Evolutionary conservation across 1,140 invertebrate genomes (phyloP).

Genomic region (Batillaria attramentaria): DNA sequence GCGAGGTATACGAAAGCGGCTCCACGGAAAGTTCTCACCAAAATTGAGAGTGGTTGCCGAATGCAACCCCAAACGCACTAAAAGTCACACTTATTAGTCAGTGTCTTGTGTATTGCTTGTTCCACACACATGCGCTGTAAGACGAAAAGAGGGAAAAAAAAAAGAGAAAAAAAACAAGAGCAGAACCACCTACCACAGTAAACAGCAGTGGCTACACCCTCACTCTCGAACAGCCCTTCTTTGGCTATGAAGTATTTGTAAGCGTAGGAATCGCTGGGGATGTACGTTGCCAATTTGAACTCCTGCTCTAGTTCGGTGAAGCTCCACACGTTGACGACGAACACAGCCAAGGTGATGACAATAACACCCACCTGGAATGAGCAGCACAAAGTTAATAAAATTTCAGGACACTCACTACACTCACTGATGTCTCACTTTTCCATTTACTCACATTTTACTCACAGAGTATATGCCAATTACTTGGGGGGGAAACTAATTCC

Average conservation of each 20-base stretch:
- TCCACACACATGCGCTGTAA: too few relatives aligned
- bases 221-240: slow-evolving; percentile 77
- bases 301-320: slow-evolving; percentile 79
- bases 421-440: slow-evolving; percentile 74
- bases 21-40: too few relatives aligned
- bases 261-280: slow-evolving; percentile 81
- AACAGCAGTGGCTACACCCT: slow-evolving; percentile 78
- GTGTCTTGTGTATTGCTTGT: too few relatives aligned
- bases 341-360: slow-evolving; percentile 75
- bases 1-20: too few relatives aligned
- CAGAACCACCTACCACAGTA: slow-evolving; percentile 76
- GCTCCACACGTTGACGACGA: slow-evolving; percentile 77
- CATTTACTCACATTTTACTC: slow-evolving; percentile 76
- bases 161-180: neutral
- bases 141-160: neutral
- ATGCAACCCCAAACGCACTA: too few relatives aligned
- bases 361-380: slow-evolving; percentile 76
- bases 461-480: slow-evolving; percentile 56
- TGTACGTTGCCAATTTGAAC: slow-evolving; percentile 85
- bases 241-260: slow-evolving; percentile 76
- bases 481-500: neutral
- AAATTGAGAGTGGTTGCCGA: too few relatives aligned
- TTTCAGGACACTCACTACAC: too few relatives aligned
- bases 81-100: too few relatives aligned
- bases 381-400: too few relatives aligned